Percentiles rank a stretch among this genome's conserved stretches.
Evolutionary conservation across 2,797 vertebrate species (phyloP).

Genomic region (Myotis planiceps): DNA sequence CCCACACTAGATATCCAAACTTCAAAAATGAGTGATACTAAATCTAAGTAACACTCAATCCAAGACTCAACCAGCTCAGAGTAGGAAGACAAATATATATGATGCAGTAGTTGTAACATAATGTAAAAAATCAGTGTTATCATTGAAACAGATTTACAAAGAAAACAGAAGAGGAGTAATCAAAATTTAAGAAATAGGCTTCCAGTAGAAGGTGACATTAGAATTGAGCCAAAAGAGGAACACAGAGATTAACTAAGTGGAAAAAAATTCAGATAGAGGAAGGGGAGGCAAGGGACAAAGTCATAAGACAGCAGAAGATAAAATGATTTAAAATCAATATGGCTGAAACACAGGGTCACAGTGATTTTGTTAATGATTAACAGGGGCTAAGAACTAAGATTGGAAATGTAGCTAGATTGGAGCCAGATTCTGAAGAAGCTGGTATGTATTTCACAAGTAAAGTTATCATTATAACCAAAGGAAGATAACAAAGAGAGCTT

Average conservation of each 20-base stretch:
- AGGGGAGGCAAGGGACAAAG: not conserved
- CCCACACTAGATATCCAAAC: not conserved
- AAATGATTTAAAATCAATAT: not conserved
- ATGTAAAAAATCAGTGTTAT: not conserved
- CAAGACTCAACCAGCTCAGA: not conserved
- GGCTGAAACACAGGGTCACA: not conserved
- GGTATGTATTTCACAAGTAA: not conserved
- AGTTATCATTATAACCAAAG: not conserved
- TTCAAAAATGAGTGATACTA: not conserved
- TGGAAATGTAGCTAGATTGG: not conserved
- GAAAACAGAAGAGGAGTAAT: not conserved
- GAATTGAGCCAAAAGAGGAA: not conserved
- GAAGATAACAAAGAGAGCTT: not conserved
- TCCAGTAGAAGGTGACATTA: not conserved
- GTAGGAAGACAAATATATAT: not conserved
- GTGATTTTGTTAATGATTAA: slow-evolving; percentile 21
- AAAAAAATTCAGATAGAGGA: not conserved
- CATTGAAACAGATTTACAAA: not conserved
- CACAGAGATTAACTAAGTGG: not conserved
- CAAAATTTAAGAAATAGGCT: not conserved
- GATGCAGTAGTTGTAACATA: not conserved
- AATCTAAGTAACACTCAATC: not conserved
- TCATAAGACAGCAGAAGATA: not conserved
- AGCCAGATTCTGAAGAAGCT: slow-evolving; percentile 6
- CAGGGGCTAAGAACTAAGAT: not conserved